Percentiles rank a stretch among this genome's conserved stretches.
These are phyloP conservation scores for Phocides pigmalion DNA, from an alignment of 1,140 invertebrate genomes.

Conservation along the genomic window DNA sequence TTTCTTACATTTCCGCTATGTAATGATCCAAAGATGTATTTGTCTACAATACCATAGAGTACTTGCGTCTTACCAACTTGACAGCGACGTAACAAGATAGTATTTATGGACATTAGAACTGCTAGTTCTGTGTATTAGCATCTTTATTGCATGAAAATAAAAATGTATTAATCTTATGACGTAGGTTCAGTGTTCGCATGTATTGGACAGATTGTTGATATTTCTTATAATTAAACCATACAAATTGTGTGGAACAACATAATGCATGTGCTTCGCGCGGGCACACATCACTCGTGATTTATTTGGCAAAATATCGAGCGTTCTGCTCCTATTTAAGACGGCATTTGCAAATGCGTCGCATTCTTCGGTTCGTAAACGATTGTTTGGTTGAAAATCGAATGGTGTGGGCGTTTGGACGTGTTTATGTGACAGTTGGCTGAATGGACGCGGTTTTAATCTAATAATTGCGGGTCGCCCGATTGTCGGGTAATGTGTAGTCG, in stretches of 20 bases:
- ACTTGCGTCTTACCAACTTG: no score
- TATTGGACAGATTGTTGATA: constrained; percentile 12
- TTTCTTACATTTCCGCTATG: constrained; percentile 33
- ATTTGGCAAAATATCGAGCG: constrained; percentile 29
- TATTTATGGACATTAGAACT: no score
- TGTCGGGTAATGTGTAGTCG: neutral
- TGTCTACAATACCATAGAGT: neutral
- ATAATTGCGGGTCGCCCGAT: neutral
- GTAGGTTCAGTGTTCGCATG: neutral
- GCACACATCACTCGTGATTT: constrained; percentile 28
- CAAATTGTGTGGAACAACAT: constrained; percentile 31
- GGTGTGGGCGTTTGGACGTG: constrained; percentile 14
- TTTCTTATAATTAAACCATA: constrained; percentile 17
- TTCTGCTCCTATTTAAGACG: constrained; percentile 26
- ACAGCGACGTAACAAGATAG: no score
- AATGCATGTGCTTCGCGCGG: constrained; percentile 14
- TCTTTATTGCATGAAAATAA: no score
- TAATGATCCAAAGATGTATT: constrained; percentile 12
- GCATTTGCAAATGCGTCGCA: constrained; percentile 28
- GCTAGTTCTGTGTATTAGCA: no score
- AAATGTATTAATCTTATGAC: no score
- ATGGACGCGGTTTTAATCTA: constrained; percentile 10
- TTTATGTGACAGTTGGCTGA: neutral
- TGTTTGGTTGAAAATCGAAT: constrained; percentile 21
- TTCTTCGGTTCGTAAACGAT: constrained; percentile 26